Evolutionary conservation across 2,113 vertebrate species (phyloP).

Genomic region (Barbus barbus): DNA sequence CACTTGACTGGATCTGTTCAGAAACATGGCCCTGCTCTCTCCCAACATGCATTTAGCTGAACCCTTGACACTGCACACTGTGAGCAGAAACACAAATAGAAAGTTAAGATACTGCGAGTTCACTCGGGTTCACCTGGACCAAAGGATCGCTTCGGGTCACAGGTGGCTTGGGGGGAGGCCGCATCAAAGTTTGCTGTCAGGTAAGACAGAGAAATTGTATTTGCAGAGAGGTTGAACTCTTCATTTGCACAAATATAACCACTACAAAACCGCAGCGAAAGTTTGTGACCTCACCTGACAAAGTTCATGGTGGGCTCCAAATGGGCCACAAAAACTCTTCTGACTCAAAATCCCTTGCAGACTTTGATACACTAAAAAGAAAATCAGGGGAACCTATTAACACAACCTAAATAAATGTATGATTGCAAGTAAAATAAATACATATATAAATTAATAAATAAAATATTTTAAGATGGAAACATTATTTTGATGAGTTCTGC

Average conservation of each 20-base stretch:
- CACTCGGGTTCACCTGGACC: conserved; percentile 21
- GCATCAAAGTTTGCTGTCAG: conserved; percentile 25
- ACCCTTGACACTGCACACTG: conserved; percentile 27
- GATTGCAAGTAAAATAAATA: not conserved
- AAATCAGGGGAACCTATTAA: not conserved
- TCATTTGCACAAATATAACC: conserved; percentile 14
- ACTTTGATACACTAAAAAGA: not conserved
- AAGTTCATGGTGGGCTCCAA: not conserved
- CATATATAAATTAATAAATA: not conserved
- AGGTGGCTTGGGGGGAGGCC: not conserved
- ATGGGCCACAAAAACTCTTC: not conserved
- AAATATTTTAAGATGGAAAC: not conserved
- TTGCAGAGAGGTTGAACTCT: conserved; percentile 22
- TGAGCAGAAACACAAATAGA: conserved; percentile 11
- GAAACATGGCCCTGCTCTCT: conserved; percentile 37
- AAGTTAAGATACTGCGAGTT: conserved; percentile 35
- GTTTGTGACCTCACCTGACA: not conserved
- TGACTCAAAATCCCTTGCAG: not conserved
- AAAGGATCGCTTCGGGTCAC: conserved; percentile 33
- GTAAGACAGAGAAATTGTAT: conserved; percentile 19
- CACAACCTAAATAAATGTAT: not conserved
- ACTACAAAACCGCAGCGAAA: not conserved
- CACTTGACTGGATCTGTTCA: conserved; percentile 34
- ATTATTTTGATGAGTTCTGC: too few relatives aligned
- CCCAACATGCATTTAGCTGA: conserved; percentile 37